A percentile compares a stretch with the other conserved stretches of the same genome.
These are phyloP conservation scores for Tricholauxania praeusta DNA, from an alignment of 2,888 invertebrate species.

Conservation along the genomic window DNA sequence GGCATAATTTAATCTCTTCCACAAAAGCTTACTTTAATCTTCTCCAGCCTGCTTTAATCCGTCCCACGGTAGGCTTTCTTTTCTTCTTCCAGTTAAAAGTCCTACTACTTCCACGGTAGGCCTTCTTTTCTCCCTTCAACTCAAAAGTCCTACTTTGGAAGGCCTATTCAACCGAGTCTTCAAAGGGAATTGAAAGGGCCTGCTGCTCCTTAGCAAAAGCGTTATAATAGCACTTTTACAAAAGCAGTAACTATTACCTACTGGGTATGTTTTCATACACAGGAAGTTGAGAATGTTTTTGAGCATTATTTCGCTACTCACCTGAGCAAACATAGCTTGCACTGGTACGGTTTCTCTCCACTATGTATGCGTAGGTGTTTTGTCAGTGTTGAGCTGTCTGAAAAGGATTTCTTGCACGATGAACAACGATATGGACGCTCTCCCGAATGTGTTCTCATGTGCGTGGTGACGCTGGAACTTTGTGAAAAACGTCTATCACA, in stretches of 20 bases:
- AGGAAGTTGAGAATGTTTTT: no score
- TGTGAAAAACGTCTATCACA: slow-evolving; percentile 98
- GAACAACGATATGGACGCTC: slow-evolving; percentile 91
- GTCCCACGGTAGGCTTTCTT: no score
- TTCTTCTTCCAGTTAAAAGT: no score
- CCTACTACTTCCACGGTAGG: no score
- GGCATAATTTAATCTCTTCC: no score
- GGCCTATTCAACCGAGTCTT: no score
- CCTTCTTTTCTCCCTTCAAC: no score
- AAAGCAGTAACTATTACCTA: background rate
- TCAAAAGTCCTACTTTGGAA: no score
- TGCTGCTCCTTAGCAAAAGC: background rate
- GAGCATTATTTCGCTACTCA: slow-evolving; percentile 53
- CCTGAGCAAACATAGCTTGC: slow-evolving; percentile 93
- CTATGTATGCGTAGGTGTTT: slow-evolving; percentile 88
- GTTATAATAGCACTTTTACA: background rate
- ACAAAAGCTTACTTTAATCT: no score
- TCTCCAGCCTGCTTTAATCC: no score
- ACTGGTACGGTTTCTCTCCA: slow-evolving; percentile 96
- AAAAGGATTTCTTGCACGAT: slow-evolving; percentile 98
- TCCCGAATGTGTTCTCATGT: slow-evolving; percentile 99
- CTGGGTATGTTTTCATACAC: no score
- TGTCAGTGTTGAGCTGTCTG: slow-evolving; percentile 97
- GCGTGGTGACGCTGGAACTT: slow-evolving; percentile 94
- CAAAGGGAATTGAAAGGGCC: background rate